These are phyloP conservation scores for Teleogryllus occipitalis DNA, from an alignment of 1,140 invertebrate genomes.

Conservation along the genomic window DNA sequence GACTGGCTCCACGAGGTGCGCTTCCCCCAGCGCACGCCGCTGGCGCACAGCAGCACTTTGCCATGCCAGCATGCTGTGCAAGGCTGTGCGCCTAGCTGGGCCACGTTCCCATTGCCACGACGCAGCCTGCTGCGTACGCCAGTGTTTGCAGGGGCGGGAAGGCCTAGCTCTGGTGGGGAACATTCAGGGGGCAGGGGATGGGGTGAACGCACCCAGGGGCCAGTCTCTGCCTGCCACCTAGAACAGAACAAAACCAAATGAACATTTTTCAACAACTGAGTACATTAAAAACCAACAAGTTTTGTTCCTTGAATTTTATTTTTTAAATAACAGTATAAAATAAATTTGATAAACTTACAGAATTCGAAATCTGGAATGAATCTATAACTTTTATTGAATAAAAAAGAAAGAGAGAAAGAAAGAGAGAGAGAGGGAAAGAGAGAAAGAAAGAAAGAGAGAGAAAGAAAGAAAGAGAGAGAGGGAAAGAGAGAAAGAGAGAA, in stretches of 20 bases:
- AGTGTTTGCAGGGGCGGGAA: not conserved
- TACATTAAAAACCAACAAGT: too few species aligned
- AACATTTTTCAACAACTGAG: too few species aligned
- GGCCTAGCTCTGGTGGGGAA: not conserved
- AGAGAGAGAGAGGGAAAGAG: too few species aligned
- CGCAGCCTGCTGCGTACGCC: not conserved
- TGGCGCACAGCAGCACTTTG: not conserved
- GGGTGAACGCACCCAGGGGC: not conserved
- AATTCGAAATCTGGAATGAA: too few species aligned
- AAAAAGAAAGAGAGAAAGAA: too few species aligned
- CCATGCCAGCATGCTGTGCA: not conserved
- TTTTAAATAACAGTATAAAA: too few species aligned
- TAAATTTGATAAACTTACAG: too few species aligned
- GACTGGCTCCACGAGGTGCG: not conserved
- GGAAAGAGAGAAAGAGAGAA: too few species aligned
- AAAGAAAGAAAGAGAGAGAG: too few species aligned
- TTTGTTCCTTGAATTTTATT: too few species aligned
- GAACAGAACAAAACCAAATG: not conserved
- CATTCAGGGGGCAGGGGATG: not conserved
- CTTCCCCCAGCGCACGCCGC: not conserved
- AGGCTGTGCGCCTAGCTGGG: not conserved
- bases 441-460: too few species aligned
- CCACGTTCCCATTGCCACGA: not conserved
- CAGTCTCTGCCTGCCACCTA: not conserved
- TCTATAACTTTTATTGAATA: too few species aligned